Evolutionary conservation across 2,797 vertebrate genomes (phyloP), one percentile per base, ranked within the genome.

Genomic region (Picus viridis): DNA sequence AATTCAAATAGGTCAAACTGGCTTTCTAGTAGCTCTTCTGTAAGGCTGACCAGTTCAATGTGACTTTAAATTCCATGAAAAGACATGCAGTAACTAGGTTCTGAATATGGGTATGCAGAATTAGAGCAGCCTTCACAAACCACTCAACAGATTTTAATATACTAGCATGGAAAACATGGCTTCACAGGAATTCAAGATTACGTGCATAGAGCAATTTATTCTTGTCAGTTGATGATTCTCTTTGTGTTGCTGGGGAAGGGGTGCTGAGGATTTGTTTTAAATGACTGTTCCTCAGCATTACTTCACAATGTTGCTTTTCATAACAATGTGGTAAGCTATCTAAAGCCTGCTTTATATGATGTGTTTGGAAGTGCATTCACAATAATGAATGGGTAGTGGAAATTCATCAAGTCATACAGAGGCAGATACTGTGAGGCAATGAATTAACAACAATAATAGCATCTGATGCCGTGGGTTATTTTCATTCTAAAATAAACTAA

Each of bases 391-490:
- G 95, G 87, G 71, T 86, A 61, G 88, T 93, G 90, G 93, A 97
- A 97, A 96, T 92, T 94, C 96, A 95, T 96, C 95, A 95, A 92
- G 93, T 92, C 73, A 83, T 84, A 97, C 93, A 95, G 95, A 93
- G 94, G 95, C 86, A 94, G 86, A 93, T 95, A 95, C 90, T 86
- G 92, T 51, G 71, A 84, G 82, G 78, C 69, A 93, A 94, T 89
- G 93, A 96, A 97, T 94, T 94, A 94, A 94, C 94, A 97, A 92
- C 78, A 96, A 96, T 92, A 95, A 94, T 77, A 96, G 88, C 95
- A 92, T 91, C 58, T 61, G 72, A 94, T 86, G 45, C 82, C 2
- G 3, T 1, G 11, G 57, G 73, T 94, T 97, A 93, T 96, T 97
- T 97, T 97, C 85, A 93, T 91, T 96, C 94, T 93, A 80, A 96